Percentiles rank a stretch among this genome's conserved stretches.
Conservation (phyloP, 2,888 invertebrate genomes). For the Sycophila texana region DNA sequence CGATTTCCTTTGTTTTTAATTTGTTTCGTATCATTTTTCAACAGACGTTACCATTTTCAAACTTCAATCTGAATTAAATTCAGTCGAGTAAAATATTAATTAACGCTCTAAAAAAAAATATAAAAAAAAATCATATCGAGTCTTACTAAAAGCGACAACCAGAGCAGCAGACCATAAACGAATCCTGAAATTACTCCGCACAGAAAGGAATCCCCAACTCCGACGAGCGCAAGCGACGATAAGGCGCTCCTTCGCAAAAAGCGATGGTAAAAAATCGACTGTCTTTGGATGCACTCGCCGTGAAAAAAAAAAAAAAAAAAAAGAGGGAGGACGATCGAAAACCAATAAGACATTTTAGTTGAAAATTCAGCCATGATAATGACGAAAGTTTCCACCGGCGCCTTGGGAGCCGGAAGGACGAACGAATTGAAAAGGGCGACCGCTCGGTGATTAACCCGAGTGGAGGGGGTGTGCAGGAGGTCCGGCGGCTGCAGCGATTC, state of each 20-base stretch:
- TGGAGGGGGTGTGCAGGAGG: background rate
- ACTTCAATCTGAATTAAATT: too few species aligned
- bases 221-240: too few species aligned
- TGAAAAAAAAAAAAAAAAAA: background rate
- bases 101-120: too few species aligned
- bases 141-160: too few species aligned
- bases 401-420: background rate
- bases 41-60: too few species aligned
- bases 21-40: too few species aligned
- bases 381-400: conserved; percentile 54
- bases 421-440: conserved; percentile 36
- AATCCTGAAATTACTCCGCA: too few species aligned
- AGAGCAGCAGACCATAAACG: too few species aligned
- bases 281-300: background rate
- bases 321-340: conserved; percentile 7
- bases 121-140: too few species aligned
- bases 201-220: too few species aligned
- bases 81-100: too few species aligned
- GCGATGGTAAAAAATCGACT: background rate
- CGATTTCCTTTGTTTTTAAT: too few species aligned
- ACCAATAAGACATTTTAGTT: conserved; percentile 32
- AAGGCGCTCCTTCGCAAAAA: background rate
- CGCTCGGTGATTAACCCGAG: conserved; percentile 11
- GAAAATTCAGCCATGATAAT: conserved; percentile 49
- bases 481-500: conserved; percentile 3